Conservation (phyloP, 2,113 vertebrate species). For the Corvus cornix region DNA sequence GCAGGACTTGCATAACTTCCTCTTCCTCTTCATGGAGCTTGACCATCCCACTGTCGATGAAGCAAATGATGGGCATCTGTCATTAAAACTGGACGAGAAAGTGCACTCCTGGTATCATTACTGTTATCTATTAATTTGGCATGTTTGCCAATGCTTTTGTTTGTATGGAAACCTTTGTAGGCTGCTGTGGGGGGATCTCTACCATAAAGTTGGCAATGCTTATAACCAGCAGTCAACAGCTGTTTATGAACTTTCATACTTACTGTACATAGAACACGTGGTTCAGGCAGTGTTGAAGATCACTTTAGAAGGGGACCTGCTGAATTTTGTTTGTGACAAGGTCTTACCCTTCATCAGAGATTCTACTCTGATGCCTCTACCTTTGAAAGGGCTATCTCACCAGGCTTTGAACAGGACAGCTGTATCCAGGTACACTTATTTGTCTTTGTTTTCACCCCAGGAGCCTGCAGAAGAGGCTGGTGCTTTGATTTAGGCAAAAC, state of each 20-base stretch:
- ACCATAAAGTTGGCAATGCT: background rate
- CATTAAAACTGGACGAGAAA: background rate
- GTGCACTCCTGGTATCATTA: background rate
- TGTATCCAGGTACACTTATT: background rate
- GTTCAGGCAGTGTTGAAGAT: background rate
- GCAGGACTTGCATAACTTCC: background rate
- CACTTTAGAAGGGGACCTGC: background rate
- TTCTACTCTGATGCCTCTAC: background rate
- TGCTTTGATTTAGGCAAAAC: background rate
- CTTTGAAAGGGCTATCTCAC: background rate
- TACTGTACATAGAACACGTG: rapidly evolving
- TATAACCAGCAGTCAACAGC: background rate
- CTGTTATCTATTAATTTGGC: background rate
- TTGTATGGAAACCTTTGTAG: rapidly evolving
- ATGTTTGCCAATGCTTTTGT: background rate
- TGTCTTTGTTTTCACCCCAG: background rate
- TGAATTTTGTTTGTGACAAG: background rate
- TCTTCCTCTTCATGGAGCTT: background rate
- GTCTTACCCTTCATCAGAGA: background rate
- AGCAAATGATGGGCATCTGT: background rate
- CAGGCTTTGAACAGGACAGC: background rate
- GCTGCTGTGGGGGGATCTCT: background rate
- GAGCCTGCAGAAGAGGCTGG: background rate
- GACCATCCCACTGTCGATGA: background rate
- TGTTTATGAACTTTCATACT: background rate